Evolutionary conservation across 2,797 vertebrate genomes (phyloP).

Genomic region (Macropus fuliginosus): DNA sequence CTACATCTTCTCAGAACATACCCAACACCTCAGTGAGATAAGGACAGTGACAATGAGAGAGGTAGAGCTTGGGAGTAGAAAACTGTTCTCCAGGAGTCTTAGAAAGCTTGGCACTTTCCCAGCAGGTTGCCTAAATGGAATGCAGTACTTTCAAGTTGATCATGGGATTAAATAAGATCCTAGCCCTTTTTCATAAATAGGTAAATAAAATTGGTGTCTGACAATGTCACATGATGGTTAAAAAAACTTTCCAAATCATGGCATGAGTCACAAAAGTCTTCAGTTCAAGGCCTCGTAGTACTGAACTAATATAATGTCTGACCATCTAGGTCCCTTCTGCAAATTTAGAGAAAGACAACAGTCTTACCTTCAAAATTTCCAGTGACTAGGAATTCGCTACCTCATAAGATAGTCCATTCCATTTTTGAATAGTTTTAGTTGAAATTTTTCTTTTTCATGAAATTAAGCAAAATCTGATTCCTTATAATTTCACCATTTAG

Average conservation of each 20-base stretch:
- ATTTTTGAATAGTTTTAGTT: slow-evolving; percentile 27
- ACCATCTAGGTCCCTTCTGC: background rate
- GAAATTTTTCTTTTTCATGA: slow-evolving; percentile 16
- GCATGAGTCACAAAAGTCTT: background rate
- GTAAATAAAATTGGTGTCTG: background rate
- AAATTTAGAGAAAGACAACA: background rate
- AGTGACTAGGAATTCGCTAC: slow-evolving; percentile 61
- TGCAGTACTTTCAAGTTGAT: background rate
- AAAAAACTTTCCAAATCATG: background rate
- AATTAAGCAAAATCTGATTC: slow-evolving; percentile 34
- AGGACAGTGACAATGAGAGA: background rate
- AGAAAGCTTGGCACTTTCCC: background rate
- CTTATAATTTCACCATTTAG: slow-evolving; percentile 7
- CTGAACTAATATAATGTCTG: background rate
- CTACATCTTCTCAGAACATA: background rate
- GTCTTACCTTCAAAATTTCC: background rate
- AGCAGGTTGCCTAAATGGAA: background rate
- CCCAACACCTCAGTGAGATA: background rate
- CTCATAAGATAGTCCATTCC: slow-evolving; percentile 35
- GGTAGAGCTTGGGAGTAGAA: background rate
- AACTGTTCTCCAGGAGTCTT: background rate
- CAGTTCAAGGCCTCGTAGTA: background rate
- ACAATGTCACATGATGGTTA: background rate
- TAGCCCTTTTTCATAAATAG: background rate
- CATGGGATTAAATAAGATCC: background rate